phyloP scores from a whole-genome alignment of 2,113 vertebrate species.

The Pangasianodon gigas region DNA sequence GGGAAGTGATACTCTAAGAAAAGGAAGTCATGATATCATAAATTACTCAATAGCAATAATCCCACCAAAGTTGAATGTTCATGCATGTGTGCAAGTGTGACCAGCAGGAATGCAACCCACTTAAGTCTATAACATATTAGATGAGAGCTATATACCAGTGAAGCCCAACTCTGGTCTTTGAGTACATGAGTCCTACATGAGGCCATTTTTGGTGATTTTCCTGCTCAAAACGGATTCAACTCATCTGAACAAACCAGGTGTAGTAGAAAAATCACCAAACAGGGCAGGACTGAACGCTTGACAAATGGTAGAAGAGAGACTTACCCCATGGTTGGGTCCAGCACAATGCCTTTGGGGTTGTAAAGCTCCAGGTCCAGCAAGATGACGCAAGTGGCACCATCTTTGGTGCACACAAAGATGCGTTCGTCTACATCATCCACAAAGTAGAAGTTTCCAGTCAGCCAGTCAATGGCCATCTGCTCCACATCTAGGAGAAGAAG shows the following conservation, averaged over 20 bases:
- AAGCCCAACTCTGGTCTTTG: not conserved
- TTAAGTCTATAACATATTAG: not conserved
- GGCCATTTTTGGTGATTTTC: not conserved
- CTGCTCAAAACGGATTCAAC: not conserved
- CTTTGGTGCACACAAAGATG: slow-evolving; percentile 95
- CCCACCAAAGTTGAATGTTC: not conserved
- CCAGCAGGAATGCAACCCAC: not conserved
- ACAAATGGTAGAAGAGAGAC: slow-evolving; percentile 43
- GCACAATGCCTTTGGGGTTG: slow-evolving; percentile 93
- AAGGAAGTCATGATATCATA: not conserved
- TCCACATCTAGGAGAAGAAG: slow-evolving; percentile 83
- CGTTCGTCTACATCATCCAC: slow-evolving; percentile 95
- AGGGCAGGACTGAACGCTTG: not conserved
- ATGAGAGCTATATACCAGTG: not conserved
- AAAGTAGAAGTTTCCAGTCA: slow-evolving; percentile 98
- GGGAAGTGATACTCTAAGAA: slow-evolving; percentile 1
- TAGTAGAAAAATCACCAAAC: not conserved
- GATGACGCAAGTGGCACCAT: slow-evolving; percentile 90
- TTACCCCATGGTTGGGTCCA: slow-evolving; percentile 96
- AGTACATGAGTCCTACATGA: not conserved
- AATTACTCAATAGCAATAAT: not conserved
- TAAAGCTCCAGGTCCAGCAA: slow-evolving; percentile 93
- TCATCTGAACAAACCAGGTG: not conserved
- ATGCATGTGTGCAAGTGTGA: not conserved
- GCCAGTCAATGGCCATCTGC: slow-evolving; percentile 98